Evolutionary conservation across 2,113 vertebrate species (phyloP).

Genomic region (Thalassarche chlororhynchos): DNA sequence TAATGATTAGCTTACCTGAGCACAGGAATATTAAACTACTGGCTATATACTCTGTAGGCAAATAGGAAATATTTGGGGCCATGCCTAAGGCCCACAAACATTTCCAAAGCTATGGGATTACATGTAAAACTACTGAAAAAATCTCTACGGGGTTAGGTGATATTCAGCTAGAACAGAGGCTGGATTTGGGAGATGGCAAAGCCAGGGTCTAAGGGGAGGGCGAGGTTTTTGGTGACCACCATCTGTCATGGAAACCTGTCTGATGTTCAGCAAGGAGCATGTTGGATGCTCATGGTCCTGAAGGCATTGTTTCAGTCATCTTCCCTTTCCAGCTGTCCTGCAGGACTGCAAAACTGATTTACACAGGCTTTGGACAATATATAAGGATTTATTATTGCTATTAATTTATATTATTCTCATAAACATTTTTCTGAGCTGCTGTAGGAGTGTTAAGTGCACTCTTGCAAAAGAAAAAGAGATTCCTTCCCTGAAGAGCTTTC

Average conservation of each 20-base stretch:
- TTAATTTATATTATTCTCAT: background rate
- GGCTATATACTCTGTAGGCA: background rate
- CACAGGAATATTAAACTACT: background rate
- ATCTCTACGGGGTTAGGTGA: background rate
- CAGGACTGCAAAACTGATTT: background rate
- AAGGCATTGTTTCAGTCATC: background rate
- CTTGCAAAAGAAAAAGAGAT: background rate
- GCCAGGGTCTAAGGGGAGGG: background rate
- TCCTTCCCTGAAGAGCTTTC: background rate
- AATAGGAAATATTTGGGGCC: background rate
- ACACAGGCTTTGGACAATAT: background rate
- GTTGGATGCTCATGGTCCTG: background rate
- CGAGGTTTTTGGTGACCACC: background rate
- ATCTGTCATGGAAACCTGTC: background rate
- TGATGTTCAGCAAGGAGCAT: background rate
- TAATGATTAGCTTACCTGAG: background rate
- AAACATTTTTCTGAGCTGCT: background rate
- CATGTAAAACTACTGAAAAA: background rate
- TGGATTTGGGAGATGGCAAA: background rate
- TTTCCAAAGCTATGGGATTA: background rate
- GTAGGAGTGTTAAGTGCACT: background rate
- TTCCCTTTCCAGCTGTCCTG: background rate
- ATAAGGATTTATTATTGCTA: background rate
- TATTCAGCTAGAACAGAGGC: background rate
- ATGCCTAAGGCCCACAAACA: background rate